phyloP scores from a whole-genome alignment of 2,113 vertebrate species.

The Genyomyrus donnyi region DNA sequence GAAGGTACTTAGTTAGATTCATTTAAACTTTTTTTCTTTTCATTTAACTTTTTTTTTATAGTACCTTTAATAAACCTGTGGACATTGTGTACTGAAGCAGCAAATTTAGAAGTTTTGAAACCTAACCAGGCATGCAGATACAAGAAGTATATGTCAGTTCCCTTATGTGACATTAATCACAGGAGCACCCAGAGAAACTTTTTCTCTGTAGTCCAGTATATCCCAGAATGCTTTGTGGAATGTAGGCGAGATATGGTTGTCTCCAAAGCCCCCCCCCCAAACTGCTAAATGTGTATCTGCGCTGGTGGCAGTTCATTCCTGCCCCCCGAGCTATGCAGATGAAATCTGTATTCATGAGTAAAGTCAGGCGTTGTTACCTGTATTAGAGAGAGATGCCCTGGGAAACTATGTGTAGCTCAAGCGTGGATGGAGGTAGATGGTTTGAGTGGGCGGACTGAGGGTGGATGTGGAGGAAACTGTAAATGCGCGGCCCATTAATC shows the following conservation, averaged over 20 bases:
- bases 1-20: not conserved
- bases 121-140: not conserved
- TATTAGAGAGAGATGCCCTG: not conserved
- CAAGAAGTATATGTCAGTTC: not conserved
- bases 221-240: not conserved
- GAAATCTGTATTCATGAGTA: not conserved
- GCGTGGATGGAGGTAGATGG: not conserved
- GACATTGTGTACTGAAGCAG: not conserved
- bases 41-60: not conserved
- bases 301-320: not conserved
- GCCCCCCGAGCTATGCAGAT: not conserved
- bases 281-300: not conserved
- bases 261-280: not conserved
- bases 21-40: not conserved
- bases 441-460: not conserved
- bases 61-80: not conserved
- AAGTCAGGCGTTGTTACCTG: not conserved
- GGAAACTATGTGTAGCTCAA: not conserved
- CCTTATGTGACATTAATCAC: not conserved
- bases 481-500: not conserved
- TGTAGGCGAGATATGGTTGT: not conserved
- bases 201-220: not conserved
- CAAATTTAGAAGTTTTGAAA: not conserved
- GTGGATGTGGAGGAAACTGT: not conserved
- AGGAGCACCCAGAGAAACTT: not conserved